Base-by-base conservation (phyloP, 2,888 invertebrate genomes). In the Polydrusus tereticollis region DNA sequence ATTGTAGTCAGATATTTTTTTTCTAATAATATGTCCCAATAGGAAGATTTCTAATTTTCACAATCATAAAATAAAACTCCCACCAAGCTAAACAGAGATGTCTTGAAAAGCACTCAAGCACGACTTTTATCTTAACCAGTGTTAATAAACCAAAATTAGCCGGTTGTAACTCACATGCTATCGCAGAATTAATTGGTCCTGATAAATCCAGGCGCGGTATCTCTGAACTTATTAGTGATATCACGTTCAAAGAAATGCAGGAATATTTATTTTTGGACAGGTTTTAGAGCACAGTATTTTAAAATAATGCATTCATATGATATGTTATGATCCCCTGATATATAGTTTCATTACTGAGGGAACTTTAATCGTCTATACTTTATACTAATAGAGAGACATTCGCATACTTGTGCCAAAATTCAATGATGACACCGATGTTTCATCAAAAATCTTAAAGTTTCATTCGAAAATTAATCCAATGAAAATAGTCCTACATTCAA, bases 221-320 rank as follows among this genome's bases (percentile, higher is more conserved):
- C 73, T 65, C 80, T 72, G 65, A 77, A 79, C 82, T 83, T 82
- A 83, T 83, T 83, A 83, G 82, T 78, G 81, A 78, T 83, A 83
- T 83, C 82, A 69, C 75, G 76, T 76, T 76, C 62, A 72, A 72
- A 72, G 67, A 18, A 47, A 47, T 47, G 62, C 50, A 36, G 57
- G 69, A 57, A 69, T 55, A 43, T 55, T 55, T 55, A 55, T 55
- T 55, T 52, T 29, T 10, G 29, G 52, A 33, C 21, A 26, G 23
- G 18, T 26, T 52, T 52, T 52, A 12, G 14, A 14, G 14, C 47
- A 20, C 16, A 23, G 23, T 23, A 12, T 50, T 50, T 12, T 50
- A 7, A 1, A n/a, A n/a, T 50, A 0, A 50, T 6, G 47, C 0
- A 50, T 16, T 16, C 26, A 7, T 26, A 26, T n/a, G n/a, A n/a